A percentile compares a stretch with the other conserved stretches of the same genome.
Conservation (phyloP, 2,113 vertebrate genomes). For the Xenotilapia leptura region DNA sequence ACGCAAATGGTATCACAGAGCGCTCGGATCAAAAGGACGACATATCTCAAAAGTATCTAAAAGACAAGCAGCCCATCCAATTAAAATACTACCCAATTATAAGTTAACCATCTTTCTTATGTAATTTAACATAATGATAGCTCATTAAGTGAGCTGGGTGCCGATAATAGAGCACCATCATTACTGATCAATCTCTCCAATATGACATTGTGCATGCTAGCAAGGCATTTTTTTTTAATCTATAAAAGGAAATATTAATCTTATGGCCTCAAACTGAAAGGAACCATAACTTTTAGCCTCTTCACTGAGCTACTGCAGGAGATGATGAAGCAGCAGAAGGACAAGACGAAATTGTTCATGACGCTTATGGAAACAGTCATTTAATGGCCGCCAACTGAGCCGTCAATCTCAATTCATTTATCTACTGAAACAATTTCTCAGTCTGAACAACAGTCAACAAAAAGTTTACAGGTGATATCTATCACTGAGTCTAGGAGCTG, state of each 20-base stretch:
- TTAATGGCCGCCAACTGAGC: neutral
- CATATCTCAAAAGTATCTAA: neutral
- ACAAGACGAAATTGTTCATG: neutral
- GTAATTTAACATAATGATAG: neutral
- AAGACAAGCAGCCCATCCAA: neutral
- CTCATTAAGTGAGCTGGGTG: neutral
- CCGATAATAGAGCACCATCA: neutral
- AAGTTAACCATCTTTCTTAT: neutral
- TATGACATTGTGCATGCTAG: neutral
- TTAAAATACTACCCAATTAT: neutral
- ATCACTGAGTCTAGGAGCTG: constrained; percentile 5
- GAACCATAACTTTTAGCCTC: neutral
- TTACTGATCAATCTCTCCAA: neutral
- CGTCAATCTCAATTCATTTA: constrained; percentile 1
- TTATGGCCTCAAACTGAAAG: neutral
- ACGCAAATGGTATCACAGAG: neutral
- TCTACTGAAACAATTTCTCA: neutral
- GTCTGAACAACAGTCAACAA: constrained; percentile 7
- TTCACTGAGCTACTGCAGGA: neutral
- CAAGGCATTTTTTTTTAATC: neutral
- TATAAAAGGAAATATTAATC: neutral
- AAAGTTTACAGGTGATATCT: constrained; percentile 3
- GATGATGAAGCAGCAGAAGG: neutral
- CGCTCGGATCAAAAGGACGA: neutral
- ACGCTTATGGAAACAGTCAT: neutral